These are phyloP conservation scores for Helicolenus hilgendorfi DNA, from an alignment of 2,797 vertebrate genomes.

Conservation along the genomic window DNA sequence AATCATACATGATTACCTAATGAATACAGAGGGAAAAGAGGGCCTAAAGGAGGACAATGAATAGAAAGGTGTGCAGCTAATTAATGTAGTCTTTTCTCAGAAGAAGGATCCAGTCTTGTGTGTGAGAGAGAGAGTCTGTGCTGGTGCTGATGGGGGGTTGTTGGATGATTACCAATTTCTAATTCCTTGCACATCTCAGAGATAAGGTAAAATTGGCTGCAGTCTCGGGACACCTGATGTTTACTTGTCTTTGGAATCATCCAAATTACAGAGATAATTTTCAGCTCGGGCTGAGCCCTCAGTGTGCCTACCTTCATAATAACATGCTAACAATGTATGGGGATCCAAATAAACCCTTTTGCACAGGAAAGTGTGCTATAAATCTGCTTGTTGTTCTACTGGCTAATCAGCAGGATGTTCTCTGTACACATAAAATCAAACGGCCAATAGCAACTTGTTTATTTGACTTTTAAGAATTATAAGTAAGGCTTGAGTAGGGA, in stretches of 20 bases:
- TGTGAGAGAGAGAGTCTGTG: slow-evolving; percentile 9
- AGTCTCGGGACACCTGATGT: slow-evolving; percentile 45
- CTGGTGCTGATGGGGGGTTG: slow-evolving; percentile 16
- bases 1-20: slow-evolving; percentile 66
- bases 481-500: not conserved
- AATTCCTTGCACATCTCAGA: slow-evolving; percentile 57
- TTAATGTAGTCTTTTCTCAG: slow-evolving; percentile 59
- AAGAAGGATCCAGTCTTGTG: slow-evolving; percentile 38
- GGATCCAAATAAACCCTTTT: not conserved
- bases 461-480: slow-evolving; percentile 13
- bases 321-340: not conserved
- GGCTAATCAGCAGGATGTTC: not conserved
- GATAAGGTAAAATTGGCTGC: slow-evolving; percentile 44
- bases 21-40: slow-evolving; percentile 30
- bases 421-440: not conserved
- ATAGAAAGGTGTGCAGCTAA: slow-evolving; percentile 70
- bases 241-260: slow-evolving; percentile 47
- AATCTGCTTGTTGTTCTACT: not conserved
- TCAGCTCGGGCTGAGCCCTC: not conserved
- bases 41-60: slow-evolving; percentile 49
- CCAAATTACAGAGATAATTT: slow-evolving; percentile 29
- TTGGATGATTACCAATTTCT: slow-evolving; percentile 55
- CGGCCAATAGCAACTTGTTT: not conserved
- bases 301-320: not conserved
- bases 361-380: not conserved